Evolutionary conservation across 2,888 invertebrate genomes (phyloP).

Genomic region (Cantharis flavilabris): DNA sequence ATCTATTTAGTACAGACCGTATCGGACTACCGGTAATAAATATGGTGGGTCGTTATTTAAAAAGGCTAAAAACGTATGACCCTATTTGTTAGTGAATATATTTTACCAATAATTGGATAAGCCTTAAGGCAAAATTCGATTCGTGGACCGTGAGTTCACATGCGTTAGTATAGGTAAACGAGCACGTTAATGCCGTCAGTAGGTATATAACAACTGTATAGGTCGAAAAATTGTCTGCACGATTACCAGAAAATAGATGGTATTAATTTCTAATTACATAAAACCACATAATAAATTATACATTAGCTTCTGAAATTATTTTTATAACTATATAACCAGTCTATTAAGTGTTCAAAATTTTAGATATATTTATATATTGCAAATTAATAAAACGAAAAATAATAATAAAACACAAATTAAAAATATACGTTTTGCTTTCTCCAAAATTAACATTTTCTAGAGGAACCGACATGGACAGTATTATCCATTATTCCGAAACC

Average conservation of each 20-base stretch:
- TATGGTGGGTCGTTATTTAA: constrained; percentile 31
- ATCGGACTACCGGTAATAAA: constrained; percentile 42
- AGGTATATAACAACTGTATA: background rate
- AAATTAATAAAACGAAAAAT: background rate
- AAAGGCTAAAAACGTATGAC: constrained; percentile 29
- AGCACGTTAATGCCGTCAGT: background rate
- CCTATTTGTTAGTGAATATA: constrained; percentile 35
- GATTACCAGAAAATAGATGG: background rate
- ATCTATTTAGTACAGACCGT: constrained; percentile 48
- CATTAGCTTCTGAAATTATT: background rate
- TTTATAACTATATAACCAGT: background rate
- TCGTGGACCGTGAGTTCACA: background rate
- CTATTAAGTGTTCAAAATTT: background rate
- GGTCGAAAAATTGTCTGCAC: background rate
- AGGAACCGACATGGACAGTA: background rate
- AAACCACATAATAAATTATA: background rate
- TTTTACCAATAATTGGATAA: constrained; percentile 7
- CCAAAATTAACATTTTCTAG: background rate
- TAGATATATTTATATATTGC: too few species aligned
- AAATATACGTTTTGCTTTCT: background rate
- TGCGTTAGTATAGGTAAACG: background rate
- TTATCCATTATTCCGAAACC: background rate
- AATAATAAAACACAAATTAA: too few species aligned
- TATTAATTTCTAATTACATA: background rate
- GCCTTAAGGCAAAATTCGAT: background rate